Percentiles rank a stretch among this genome's conserved stretches.
phyloP scores from a whole-genome alignment of 2,797 vertebrate genomes.

The Pagetopsis macropterus region DNA sequence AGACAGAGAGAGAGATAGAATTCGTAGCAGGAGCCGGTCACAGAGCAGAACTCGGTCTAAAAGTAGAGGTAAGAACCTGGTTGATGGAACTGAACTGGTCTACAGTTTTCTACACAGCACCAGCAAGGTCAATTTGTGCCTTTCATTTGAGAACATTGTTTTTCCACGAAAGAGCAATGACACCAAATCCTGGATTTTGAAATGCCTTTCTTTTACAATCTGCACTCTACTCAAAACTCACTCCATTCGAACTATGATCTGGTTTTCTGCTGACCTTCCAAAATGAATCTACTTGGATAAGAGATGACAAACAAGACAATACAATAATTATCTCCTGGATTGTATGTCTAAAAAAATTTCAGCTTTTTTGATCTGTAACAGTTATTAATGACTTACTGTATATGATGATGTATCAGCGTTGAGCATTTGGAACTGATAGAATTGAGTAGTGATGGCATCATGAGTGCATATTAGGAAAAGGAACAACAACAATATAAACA shows the following conservation, averaged over 20 bases:
- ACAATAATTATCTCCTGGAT: background rate
- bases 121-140: background rate
- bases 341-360: no score
- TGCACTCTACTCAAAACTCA: background rate
- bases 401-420: background rate
- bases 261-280: background rate
- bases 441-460: background rate
- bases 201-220: background rate
- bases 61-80: constrained; percentile 74
- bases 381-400: background rate
- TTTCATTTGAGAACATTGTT: background rate
- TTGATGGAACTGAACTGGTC: background rate
- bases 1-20: constrained; percentile 85
- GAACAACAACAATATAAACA: background rate
- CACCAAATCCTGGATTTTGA: background rate
- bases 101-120: background rate
- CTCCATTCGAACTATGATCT: constrained; percentile 8
- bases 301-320: background rate
- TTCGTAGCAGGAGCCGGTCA: constrained; percentile 88
- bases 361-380: no score
- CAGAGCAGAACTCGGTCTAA: constrained; percentile 84
- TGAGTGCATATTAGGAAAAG: background rate
- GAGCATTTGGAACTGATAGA: background rate
- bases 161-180: background rate
- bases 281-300: background rate